Evolutionary conservation across 2,888 invertebrate genomes (phyloP).

Genomic region (Rhodophaea formosa): DNA sequence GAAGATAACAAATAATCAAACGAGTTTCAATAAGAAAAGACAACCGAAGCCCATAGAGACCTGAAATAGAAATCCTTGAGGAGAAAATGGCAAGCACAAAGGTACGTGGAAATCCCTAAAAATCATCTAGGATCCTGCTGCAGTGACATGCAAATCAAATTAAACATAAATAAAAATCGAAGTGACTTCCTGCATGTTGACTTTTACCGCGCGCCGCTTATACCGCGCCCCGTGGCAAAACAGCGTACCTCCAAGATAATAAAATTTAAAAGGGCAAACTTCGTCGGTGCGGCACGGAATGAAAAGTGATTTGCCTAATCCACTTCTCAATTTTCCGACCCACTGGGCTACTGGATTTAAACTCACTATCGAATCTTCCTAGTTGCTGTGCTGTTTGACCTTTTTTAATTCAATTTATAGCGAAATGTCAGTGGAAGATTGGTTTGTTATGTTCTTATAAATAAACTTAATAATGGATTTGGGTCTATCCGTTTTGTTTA

Average conservation of each 20-base stretch:
- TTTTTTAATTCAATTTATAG: conserved; percentile 16
- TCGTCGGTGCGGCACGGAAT: conserved; percentile 65
- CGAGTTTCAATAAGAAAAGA: no score
- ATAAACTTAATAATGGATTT: no score
- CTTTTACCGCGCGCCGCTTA: conserved; percentile 33
- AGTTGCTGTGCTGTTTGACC: conserved; percentile 31
- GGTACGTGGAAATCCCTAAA: background rate
- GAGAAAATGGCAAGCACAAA: no score
- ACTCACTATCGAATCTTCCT: conserved; percentile 48
- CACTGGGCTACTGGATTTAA: conserved; percentile 61
- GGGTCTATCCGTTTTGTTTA: no score
- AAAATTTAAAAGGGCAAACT: conserved; percentile 80
- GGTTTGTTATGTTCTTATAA: no score
- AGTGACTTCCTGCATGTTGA: conserved; percentile 2
- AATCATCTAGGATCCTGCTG: background rate
- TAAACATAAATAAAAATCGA: background rate
- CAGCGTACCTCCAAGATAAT: conserved; percentile 62
- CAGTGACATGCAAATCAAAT: background rate
- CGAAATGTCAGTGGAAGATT: background rate
- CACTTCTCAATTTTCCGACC: conserved; percentile 77
- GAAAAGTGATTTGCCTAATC: conserved; percentile 81
- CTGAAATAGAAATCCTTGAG: conserved; percentile 2
- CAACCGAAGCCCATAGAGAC: no score
- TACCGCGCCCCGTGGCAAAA: conserved; percentile 33
- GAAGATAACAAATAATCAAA: no score